phyloP scores from a whole-genome alignment of 1,140 invertebrate genomes.

The Achatina immaculata region DNA sequence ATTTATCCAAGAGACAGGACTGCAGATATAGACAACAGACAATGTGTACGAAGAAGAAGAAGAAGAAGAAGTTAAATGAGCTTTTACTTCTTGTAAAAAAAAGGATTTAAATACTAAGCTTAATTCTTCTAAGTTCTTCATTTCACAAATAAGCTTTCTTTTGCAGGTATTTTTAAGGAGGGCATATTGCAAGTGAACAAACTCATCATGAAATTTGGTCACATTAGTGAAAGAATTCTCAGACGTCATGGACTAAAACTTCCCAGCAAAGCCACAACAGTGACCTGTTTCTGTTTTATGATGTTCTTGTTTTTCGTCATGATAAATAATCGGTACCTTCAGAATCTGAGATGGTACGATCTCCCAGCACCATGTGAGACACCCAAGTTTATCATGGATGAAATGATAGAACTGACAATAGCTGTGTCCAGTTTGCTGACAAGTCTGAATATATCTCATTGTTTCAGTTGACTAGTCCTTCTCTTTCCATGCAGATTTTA shows the following conservation, averaged over 20 bases:
- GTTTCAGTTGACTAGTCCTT: too few relatives aligned
- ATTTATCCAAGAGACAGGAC: too few relatives aligned
- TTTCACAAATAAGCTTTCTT: background rate
- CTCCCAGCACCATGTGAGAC: conserved; percentile 79
- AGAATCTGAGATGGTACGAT: conserved; percentile 83
- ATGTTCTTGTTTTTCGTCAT: conserved; percentile 17
- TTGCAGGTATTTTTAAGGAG: background rate
- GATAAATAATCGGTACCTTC: conserved; percentile 74
- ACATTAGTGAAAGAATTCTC: background rate
- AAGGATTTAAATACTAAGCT: too few relatives aligned
- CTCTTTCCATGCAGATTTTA: too few relatives aligned
- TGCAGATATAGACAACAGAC: too few relatives aligned
- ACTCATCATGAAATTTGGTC: background rate
- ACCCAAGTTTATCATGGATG: conserved; percentile 81
- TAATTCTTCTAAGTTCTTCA: too few relatives aligned
- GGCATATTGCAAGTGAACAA: background rate
- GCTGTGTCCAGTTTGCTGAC: conserved; percentile 48
- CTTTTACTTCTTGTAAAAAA: too few relatives aligned
- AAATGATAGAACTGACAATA: conserved; percentile 32
- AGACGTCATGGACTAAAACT: background rate
- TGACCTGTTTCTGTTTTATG: conserved; percentile 49
- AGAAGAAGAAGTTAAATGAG: too few relatives aligned
- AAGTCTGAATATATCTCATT: conserved; percentile 68
- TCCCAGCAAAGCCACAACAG: background rate
- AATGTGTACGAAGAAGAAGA: too few relatives aligned